Evolutionary conservation across 2,888 invertebrate genomes (phyloP).

Genomic region (Drosophila mimica): DNA sequence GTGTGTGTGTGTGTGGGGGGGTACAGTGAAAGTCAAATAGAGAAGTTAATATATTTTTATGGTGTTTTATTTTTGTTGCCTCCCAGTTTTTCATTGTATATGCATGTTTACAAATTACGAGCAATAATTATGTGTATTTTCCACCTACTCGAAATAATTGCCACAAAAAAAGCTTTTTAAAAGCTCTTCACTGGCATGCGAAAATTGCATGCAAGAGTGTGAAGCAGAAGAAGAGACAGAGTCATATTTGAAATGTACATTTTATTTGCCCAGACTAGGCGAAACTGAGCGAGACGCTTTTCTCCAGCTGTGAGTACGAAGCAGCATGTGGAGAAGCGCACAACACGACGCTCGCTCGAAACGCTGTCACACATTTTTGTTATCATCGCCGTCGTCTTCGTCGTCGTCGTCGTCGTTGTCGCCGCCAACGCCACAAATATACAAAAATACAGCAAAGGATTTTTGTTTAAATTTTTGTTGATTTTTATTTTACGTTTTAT

Average conservation of each 20-base stretch:
- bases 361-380: slow-evolving; percentile 41
- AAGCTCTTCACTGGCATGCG: slow-evolving; percentile 46
- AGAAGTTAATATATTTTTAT: neutral
- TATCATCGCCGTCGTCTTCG: slow-evolving; percentile 27
- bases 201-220: slow-evolving; percentile 46
- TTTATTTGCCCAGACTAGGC: slow-evolving; percentile 48
- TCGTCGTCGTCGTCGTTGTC: slow-evolving; percentile 23
- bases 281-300: slow-evolving; percentile 56
- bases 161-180: slow-evolving; percentile 9
- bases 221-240: slow-evolving; percentile 4
- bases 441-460: slow-evolving; percentile 18
- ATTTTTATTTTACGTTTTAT: slow-evolving; percentile 19
- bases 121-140: slow-evolving; percentile 7
- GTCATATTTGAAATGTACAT: slow-evolving; percentile 29
- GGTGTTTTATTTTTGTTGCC: neutral
- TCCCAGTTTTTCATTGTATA: neutral
- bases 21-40: slow-evolving; percentile 34
- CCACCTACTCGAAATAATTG: slow-evolving; percentile 32
- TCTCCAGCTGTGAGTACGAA: slow-evolving; percentile 72
- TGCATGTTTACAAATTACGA: neutral
- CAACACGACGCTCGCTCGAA: slow-evolving; percentile 61
- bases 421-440: slow-evolving; percentile 21
- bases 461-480: slow-evolving; percentile 20
- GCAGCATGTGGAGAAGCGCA: slow-evolving; percentile 75
- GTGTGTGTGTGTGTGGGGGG: neutral